phyloP scores from a whole-genome alignment of 2,888 invertebrate genomes.

The Metacarcinus magister region DNA sequence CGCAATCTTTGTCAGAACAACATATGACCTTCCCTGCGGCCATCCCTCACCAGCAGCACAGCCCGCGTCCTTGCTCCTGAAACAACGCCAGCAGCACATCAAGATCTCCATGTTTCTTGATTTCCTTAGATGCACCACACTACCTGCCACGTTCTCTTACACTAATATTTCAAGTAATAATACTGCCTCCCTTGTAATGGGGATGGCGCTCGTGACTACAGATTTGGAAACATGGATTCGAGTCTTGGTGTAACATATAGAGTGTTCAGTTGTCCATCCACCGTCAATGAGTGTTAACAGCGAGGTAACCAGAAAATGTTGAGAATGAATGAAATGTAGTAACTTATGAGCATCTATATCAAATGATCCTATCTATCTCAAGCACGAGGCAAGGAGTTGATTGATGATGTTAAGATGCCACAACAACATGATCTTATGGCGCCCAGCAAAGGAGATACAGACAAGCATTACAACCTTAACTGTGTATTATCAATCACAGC shows the following conservation, averaged over 20 bases:
- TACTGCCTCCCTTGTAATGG: background rate
- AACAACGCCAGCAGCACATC: background rate
- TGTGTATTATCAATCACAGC: background rate
- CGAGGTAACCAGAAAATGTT: background rate
- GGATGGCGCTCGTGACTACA: background rate
- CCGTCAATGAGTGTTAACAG: background rate
- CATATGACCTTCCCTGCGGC: background rate
- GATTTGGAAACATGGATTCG: background rate
- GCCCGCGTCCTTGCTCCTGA: background rate
- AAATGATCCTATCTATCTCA: no score
- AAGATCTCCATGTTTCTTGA: slow-evolving; percentile 3
- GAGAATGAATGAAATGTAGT: background rate
- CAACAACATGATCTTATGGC: no score
- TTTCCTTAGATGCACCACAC: background rate
- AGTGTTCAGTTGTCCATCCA: background rate
- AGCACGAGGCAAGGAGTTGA: no score
- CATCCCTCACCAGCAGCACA: background rate
- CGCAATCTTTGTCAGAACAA: background rate
- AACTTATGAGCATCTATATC: no score
- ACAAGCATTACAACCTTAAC: background rate
- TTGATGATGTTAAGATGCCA: no score
- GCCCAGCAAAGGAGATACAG: background rate
- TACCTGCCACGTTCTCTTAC: background rate
- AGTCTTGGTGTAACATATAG: background rate
- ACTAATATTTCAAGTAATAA: background rate